Evolutionary conservation across 2,113 vertebrate genomes (phyloP).

Genomic region (Jacana jacana): DNA sequence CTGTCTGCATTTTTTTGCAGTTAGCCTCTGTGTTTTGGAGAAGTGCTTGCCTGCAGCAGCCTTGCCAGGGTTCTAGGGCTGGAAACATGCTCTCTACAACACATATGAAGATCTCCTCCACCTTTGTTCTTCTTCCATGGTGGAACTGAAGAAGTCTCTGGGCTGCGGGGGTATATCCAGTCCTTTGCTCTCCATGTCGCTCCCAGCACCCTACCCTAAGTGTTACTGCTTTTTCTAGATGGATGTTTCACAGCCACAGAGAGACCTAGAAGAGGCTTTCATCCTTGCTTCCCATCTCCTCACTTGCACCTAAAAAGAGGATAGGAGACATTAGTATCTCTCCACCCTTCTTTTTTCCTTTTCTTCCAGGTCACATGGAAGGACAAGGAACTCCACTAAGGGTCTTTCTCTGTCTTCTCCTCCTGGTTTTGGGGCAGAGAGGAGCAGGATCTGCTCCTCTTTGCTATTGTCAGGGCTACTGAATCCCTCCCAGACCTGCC

Average conservation of each 20-base stretch:
- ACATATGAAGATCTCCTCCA: neutral
- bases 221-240: neutral
- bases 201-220: neutral
- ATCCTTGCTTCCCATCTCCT: rapidly evolving
- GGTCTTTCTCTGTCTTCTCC: neutral
- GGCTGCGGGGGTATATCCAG: neutral
- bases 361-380: neutral
- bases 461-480: neutral
- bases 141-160: neutral
- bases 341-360: neutral
- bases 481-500: neutral
- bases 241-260: neutral
- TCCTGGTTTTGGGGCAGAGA: neutral
- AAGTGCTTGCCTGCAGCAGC: neutral
- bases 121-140: neutral
- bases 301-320: neutral
- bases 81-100: neutral
- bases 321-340: rapidly evolving
- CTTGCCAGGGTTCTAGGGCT: neutral
- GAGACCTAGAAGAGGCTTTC: neutral
- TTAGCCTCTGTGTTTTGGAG: neutral
- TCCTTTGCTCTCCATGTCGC: neutral
- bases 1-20: neutral
- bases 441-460: neutral
- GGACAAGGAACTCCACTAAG: neutral